Evolutionary conservation across 2,888 invertebrate genomes (phyloP), one percentile per base, ranked within the genome.

Genomic region (Apodemia mormo): DNA sequence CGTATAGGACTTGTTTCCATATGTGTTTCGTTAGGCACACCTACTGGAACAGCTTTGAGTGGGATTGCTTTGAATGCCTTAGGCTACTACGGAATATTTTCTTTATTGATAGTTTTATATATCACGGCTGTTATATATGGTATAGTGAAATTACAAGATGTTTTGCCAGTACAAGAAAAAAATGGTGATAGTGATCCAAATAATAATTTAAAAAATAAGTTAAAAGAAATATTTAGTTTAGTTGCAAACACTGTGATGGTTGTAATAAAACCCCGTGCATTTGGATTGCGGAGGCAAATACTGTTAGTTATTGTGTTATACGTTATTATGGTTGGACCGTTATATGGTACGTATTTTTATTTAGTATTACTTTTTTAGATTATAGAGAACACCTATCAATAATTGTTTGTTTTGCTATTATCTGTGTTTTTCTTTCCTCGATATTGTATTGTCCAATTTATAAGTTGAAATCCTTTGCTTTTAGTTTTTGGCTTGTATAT

Each of bases 1-100:
- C 90, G 95, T 70, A 86, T 95, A 65, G 95, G 95, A 12, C 84
- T 95, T 8, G 93, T 95, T n/a, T 93, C 94, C 14, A 90, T 94
- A 72, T 93, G 94, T 77, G 88, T 93, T 10, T 94, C 88, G 66
- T 81, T 94, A 40, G 94, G 94, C 8, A 88, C 94, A 30, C 94
- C 94, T 0, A 84, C 92, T 2, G 94, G 94, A 2, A 94, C 92
- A 0, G 92, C 89, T 14, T 76, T 94, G 22, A 94, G 94, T 81
- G 94, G 94, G 8, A 83, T 94, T 69, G 76, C 94, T 66, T 85
- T 94, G 72, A 83, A 86, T 69, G 78, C 79, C 30, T 72, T 92
- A 0, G 94, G 94, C 3, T 94, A 92, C 73, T 94, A 94, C 65
- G 94, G 94, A 10, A 85, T 94, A 71, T 94, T 94, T 76, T 81